Conservation (phyloP, 1,140 invertebrate genomes). For the Popillia japonica region DNA sequence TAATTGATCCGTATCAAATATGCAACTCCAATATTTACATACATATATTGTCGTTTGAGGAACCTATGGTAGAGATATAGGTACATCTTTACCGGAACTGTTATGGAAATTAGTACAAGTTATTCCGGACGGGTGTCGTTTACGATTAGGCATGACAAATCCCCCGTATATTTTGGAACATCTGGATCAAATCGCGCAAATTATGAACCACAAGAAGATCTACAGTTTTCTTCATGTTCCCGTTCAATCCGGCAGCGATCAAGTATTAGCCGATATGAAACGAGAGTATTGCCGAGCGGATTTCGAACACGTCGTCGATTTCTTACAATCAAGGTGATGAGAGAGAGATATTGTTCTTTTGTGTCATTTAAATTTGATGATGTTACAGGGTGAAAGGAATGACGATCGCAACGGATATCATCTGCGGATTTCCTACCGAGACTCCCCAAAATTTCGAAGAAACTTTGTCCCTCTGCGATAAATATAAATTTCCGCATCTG, state of each 20-base stretch:
- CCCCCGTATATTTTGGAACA: constrained; percentile 98
- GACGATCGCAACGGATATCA: constrained; percentile 97
- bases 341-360: background rate
- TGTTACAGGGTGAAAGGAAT: constrained; percentile 78
- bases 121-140: constrained; percentile 89
- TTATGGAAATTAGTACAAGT: constrained; percentile 88
- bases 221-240: constrained; percentile 97
- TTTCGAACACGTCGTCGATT: constrained; percentile 91
- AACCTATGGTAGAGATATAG: constrained; percentile 95
- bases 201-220: constrained; percentile 88
- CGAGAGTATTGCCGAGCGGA: constrained; percentile 90
- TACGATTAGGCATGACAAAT: constrained; percentile 96
- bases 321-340: constrained; percentile 71
- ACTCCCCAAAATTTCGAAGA: constrained; percentile 91
- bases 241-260: constrained; percentile 95
- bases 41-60: constrained; percentile 61
- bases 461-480: constrained; percentile 83
- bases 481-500: constrained; percentile 92
- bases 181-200: constrained; percentile 89
- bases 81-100: constrained; percentile 84
- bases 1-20: background rate
- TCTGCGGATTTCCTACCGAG: constrained; percentile 98
- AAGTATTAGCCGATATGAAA: constrained; percentile 95
- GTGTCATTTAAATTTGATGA: constrained; percentile 39
- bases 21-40: background rate